These are phyloP conservation scores for Drosophila ustulata DNA, from an alignment of 2,888 invertebrate genomes.

Conservation along the genomic window DNA sequence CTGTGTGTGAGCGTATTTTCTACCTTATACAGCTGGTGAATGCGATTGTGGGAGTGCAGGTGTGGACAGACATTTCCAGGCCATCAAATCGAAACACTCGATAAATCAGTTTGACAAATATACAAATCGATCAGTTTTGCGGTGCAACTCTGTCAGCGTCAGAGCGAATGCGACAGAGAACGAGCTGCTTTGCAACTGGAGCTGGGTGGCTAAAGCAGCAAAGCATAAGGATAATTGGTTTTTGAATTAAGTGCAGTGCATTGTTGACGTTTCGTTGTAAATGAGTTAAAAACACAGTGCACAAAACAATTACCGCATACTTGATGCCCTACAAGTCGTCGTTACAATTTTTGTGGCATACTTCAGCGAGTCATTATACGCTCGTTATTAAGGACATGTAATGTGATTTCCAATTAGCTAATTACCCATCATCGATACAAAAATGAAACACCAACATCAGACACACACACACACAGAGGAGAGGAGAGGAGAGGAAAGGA, in stretches of 20 bases:
- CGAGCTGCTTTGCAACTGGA: not conserved
- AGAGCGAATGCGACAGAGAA: not conserved
- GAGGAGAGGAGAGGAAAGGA: not conserved
- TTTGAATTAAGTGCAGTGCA: not conserved
- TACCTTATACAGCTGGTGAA: not conserved
- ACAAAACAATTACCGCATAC: not conserved
- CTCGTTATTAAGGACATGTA: slow-evolving; percentile 29
- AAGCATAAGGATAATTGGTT: slow-evolving; percentile 12
- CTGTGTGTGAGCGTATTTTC: not conserved
- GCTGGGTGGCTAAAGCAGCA: no score
- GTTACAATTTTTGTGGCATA: slow-evolving; percentile 15
- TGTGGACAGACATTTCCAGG: slow-evolving; percentile 59
- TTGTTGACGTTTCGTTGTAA: not conserved
- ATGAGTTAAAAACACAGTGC: not conserved
- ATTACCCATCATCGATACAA: slow-evolving; percentile 23
- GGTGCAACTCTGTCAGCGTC: slow-evolving; percentile 29
- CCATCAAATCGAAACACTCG: slow-evolving; percentile 70
- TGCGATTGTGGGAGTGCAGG: slow-evolving; percentile 18
- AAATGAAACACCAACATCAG: not conserved
- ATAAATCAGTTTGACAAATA: slow-evolving; percentile 74
- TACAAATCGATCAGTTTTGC: slow-evolving; percentile 69
- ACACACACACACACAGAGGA: slow-evolving; percentile 4
- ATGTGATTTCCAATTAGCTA: slow-evolving; percentile 41
- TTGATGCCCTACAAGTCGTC: not conserved
- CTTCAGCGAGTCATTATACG: slow-evolving; percentile 14